These are phyloP conservation scores for Cydia strobilella DNA, from an alignment of 1,140 invertebrate genomes.

Conservation along the genomic window DNA sequence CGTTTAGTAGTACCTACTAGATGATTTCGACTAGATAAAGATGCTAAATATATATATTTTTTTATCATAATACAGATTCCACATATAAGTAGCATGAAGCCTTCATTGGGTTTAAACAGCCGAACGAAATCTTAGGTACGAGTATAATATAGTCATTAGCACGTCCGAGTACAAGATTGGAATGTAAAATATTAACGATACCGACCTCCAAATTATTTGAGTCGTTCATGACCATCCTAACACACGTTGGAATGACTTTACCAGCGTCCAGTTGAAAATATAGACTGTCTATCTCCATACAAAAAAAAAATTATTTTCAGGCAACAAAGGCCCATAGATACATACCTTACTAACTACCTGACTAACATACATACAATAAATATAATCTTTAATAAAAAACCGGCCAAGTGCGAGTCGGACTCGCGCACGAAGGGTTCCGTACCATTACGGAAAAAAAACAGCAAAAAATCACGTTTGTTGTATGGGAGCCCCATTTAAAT, in stretches of 20 bases:
- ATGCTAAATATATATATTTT: not conserved
- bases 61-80: not conserved
- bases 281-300: not conserved
- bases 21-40: too few relatives aligned
- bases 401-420: too few relatives aligned
- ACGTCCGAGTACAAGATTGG: not conserved
- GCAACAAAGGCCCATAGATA: too few relatives aligned
- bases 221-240: slow-evolving; percentile 10
- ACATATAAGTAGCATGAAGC: not conserved
- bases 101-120: not conserved
- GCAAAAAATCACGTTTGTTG: too few relatives aligned
- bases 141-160: slow-evolving; percentile 12
- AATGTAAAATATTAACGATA: slow-evolving; percentile 19
- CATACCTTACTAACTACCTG: too few relatives aligned
- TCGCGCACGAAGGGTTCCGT: too few relatives aligned
- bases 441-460: too few relatives aligned
- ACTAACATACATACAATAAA: too few relatives aligned
- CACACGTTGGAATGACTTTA: slow-evolving; percentile 23
- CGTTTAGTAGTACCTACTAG: too few relatives aligned
- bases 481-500: too few relatives aligned
- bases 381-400: too few relatives aligned
- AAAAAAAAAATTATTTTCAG: too few relatives aligned
- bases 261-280: not conserved
- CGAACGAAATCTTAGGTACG: slow-evolving; percentile 3
- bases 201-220: slow-evolving; percentile 31